Conservation (phyloP, 2,797 vertebrate species). For the Lagodon rhomboides region DNA sequence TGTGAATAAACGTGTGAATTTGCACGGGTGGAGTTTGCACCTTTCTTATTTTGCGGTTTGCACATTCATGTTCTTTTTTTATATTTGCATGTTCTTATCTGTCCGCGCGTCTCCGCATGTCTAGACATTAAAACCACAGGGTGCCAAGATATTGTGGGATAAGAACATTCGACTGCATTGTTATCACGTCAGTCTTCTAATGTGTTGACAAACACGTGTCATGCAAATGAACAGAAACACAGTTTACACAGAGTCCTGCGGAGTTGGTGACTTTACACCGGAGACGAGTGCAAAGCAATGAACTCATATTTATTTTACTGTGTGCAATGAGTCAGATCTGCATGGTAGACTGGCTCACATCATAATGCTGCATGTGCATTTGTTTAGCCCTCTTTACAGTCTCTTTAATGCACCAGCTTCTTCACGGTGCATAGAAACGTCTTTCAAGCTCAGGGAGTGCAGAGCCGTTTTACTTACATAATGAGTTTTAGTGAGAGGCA, state of each 20-base stretch:
- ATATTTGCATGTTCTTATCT: conserved; percentile 8
- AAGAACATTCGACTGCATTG: not conserved
- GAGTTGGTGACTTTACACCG: not conserved
- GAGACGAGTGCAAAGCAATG: not conserved
- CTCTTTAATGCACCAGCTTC: not conserved
- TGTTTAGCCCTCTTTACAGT: not conserved
- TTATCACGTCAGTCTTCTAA: not conserved
- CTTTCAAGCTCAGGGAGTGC: conserved; percentile 4
- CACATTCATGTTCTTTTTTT: not conserved
- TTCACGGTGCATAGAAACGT: not conserved
- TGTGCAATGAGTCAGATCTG: conserved; percentile 1
- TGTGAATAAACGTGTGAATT: conserved; percentile 36
- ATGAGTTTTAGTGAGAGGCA: conserved; percentile 21
- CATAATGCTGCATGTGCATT: not conserved
- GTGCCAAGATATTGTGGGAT: conserved; percentile 6
- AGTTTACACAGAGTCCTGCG: conserved; percentile 17
- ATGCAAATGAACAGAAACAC: conserved; percentile 17
- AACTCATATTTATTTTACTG: not conserved
- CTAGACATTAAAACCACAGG: conserved; percentile 24
- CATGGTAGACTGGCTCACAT: not conserved
- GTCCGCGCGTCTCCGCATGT: conserved; percentile 34
- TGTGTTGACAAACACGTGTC: conserved; percentile 33
- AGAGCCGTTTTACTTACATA: conserved; percentile 20
- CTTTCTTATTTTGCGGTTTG: conserved; percentile 37
- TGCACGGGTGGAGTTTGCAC: conserved; percentile 28